phyloP scores from a whole-genome alignment of 2,888 invertebrate species.

The Tiliacea aurago region DNA sequence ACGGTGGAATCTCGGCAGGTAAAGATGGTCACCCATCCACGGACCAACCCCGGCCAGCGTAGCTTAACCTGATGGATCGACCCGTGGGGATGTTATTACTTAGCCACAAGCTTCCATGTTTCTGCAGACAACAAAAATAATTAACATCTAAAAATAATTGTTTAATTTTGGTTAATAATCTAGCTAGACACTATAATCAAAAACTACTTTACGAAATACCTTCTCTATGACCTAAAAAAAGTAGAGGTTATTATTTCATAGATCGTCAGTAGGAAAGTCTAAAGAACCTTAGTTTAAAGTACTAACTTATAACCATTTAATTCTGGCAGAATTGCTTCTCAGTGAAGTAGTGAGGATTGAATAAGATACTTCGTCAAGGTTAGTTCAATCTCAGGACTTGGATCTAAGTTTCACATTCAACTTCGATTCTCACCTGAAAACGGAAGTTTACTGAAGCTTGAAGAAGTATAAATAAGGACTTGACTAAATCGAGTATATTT shows the following conservation, averaged over 20 bases:
- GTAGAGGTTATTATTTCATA: background rate
- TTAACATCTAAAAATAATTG: too few relatives aligned
- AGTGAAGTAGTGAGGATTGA: background rate
- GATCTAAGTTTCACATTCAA: background rate
- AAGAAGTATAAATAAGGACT: background rate
- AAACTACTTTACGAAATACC: background rate
- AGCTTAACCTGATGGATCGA: too few relatives aligned
- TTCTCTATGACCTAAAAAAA: background rate
- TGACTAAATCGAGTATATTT: background rate
- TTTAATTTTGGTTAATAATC: background rate
- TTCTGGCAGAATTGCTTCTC: background rate
- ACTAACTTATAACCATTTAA: background rate
- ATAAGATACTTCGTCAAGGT: background rate
- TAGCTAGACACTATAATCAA: background rate
- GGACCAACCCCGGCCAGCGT: too few relatives aligned
- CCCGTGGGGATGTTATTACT: too few relatives aligned
- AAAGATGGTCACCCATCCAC: too few relatives aligned
- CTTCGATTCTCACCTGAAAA: background rate
- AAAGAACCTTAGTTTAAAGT: background rate
- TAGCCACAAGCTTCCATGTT: too few relatives aligned
- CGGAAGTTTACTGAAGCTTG: conserved; percentile 2
- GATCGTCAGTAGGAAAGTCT: background rate
- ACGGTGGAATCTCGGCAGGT: too few relatives aligned
- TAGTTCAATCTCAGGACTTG: background rate
- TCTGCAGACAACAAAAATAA: too few relatives aligned